A percentile compares a stretch with the other conserved stretches of the same genome.
Evolutionary conservation across 2,113 vertebrate genomes (phyloP).

Genomic region (Noctilio leporinus): DNA sequence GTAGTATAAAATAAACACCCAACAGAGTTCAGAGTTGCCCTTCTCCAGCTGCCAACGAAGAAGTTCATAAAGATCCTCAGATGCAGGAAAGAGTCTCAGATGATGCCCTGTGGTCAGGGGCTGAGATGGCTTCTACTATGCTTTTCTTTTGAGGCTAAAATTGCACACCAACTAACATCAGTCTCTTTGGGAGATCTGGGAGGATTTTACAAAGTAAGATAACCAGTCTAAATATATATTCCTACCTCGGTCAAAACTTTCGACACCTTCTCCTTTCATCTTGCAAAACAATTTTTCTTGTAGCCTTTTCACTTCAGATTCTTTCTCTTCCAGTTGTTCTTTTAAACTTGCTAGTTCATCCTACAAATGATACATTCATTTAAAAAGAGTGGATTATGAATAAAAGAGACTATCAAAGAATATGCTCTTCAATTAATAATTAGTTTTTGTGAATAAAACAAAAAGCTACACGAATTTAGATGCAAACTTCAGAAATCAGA

Average conservation of each 20-base stretch:
- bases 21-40: not conserved
- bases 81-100: not conserved
- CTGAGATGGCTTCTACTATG: not conserved
- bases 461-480: conserved; percentile 28
- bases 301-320: conserved; percentile 86
- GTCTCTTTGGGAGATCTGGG: not conserved
- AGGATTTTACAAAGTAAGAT: not conserved
- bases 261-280: conserved; percentile 79
- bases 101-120: too few relatives aligned
- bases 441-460: not conserved
- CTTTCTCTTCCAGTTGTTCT: conserved; percentile 90
- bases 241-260: conserved; percentile 88
- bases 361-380: conserved; percentile 71
- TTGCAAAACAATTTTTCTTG: conserved; percentile 87
- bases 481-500: conserved; percentile 7
- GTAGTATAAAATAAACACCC: not conserved
- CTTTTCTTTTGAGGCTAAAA: not conserved
- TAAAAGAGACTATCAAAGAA: not conserved
- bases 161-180: not conserved
- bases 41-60: not conserved
- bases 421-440: not conserved
- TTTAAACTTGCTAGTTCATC: conserved; percentile 89
- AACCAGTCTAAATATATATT: not conserved
- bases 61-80: not conserved
- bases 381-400: not conserved